Evolutionary conservation across 2,113 vertebrate genomes (phyloP), one percentile per base, ranked within the genome.

Genomic region (Redunca redunca): DNA sequence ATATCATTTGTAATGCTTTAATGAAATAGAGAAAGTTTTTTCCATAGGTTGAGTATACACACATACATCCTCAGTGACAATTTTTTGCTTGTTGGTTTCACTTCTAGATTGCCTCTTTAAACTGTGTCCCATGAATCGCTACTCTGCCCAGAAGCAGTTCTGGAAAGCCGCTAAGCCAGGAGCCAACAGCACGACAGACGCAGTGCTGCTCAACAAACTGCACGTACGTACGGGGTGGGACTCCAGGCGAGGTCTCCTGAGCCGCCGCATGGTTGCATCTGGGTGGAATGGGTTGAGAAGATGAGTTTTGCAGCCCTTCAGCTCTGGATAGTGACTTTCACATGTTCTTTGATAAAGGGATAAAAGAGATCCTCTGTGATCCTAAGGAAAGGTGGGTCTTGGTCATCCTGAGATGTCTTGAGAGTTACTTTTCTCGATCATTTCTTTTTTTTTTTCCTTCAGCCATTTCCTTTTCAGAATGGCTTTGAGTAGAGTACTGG

Each of bases 71-170:
- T 43, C 43, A 36, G 23, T 97, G 36, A 98, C 58, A 4, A 2
- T 17, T 23, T 23, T 94, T 2, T 94, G 6, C 78, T 74, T 48
- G 19, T 91, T 87, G 64, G 26, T 6, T 96, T 80, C 96, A 6
- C 82, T 97, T 43, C 78, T 16, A 99, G 99, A 99, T 97, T 99
- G 99, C 99, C 99, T 99, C 95, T 99, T 99, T 98, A 99, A 99
- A 94, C 99, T 99, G 43, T 99, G 99, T 98, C 99, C 99, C 52
- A 99, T 99, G 99, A 99, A 99, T 98, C 99, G 99, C 97, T 99
- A 99, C 98, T 99, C 99, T 0, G 99, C 99, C 82, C 99, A 99
- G 97, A 99, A 99, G 98, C 99, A 99, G 98, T 99, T 99, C 98
- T 99, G 99, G 99, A 99, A 99, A 94, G 99, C 99, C 1, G 99